Conservation (phyloP, 2,797 vertebrate genomes). For the Margarornis squamiger region DNA sequence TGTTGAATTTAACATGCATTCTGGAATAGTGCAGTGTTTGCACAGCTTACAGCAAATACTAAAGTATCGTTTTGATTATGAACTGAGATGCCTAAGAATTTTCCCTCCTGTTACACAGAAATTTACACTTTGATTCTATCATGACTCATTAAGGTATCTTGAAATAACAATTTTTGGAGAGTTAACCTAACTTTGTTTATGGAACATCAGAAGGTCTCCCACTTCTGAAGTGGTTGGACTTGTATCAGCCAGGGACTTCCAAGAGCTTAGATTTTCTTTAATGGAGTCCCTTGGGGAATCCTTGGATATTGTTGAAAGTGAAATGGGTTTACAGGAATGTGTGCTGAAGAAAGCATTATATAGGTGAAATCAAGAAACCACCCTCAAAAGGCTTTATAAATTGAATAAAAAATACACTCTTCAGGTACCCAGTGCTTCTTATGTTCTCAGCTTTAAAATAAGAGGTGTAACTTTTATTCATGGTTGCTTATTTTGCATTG, state of each 20-base stretch:
- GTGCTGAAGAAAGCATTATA: background rate
- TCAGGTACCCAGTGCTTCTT: background rate
- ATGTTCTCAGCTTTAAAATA: background rate
- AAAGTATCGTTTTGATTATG: background rate
- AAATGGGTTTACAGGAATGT: constrained; percentile 13
- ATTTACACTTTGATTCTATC: background rate
- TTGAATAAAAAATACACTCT: background rate
- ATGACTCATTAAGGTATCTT: background rate
- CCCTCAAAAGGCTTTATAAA: background rate
- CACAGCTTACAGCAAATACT: background rate
- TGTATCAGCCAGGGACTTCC: constrained; percentile 36
- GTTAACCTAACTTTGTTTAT: background rate
- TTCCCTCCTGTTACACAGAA: background rate
- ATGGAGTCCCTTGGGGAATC: background rate
- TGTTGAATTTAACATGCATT: background rate
- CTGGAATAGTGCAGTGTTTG: background rate
- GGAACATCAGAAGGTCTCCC: background rate
- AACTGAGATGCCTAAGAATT: background rate
- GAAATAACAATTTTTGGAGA: background rate
- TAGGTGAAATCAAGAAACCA: background rate
- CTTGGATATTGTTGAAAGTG: background rate
- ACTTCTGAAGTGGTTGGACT: constrained; percentile 27
- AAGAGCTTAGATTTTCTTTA: constrained; percentile 27
- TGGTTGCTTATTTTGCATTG: background rate
- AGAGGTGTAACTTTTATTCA: background rate